phyloP scores from a whole-genome alignment of 2,888 invertebrate species.

The Polydesmus complanatus region DNA sequence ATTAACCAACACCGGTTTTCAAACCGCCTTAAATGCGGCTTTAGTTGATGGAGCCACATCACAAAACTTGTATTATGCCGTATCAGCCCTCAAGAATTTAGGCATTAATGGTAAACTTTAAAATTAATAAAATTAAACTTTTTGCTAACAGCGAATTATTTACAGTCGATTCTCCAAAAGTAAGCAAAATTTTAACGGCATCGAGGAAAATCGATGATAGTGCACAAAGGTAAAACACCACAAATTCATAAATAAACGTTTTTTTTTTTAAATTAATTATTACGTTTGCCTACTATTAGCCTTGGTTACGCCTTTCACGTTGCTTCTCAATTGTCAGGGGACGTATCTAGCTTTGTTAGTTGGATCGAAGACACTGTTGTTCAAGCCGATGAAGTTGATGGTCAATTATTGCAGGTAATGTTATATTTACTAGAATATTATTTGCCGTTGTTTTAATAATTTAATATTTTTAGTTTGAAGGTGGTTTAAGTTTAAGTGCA shows the following conservation, averaged over 20 bases:
- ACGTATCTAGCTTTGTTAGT: conserved; percentile 39
- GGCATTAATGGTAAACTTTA: conserved; percentile 40
- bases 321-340: conserved; percentile 55
- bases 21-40: conserved; percentile 41
- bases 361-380: conserved; percentile 83
- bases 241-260: not conserved
- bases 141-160: conserved; percentile 20
- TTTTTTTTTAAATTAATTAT: conserved; percentile 5
- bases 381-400: conserved; percentile 90
- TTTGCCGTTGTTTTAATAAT: not conserved
- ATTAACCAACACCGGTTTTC: conserved; percentile 25
- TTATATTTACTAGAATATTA: not conserved
- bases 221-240: conserved; percentile 44
- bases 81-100: conserved; percentile 51
- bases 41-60: conserved; percentile 51
- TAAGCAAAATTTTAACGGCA: conserved; percentile 56
- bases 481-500: conserved; percentile 50
- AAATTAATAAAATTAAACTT: conserved; percentile 20
- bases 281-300: conserved; percentile 43
- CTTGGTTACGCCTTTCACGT: conserved; percentile 71
- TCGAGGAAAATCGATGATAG: conserved; percentile 74
- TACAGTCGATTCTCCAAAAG: conserved; percentile 46
- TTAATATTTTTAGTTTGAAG: conserved; percentile 65
- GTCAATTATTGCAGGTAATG: conserved; percentile 45
- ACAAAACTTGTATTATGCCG: conserved; percentile 58